These are phyloP conservation scores for Myopa testacea DNA, from an alignment of 2,888 invertebrate genomes.

Conservation along the genomic window DNA sequence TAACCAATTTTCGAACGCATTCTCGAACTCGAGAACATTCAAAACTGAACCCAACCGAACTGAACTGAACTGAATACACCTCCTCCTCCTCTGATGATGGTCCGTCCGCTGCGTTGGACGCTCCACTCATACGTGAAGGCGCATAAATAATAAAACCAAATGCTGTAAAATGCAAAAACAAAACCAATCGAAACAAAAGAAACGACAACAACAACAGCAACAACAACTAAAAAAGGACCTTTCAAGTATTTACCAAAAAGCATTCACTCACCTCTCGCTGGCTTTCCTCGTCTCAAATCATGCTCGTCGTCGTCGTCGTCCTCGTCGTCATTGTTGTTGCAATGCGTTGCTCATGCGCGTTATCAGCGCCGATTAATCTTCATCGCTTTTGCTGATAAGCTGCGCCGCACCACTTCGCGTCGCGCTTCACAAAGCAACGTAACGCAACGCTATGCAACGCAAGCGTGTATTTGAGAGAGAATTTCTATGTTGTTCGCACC, in stretches of 20 bases:
- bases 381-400: conserved; percentile 61
- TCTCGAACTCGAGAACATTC: background rate
- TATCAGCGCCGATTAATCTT: conserved; percentile 64
- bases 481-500: background rate
- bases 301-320: background rate
- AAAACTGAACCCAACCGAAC: background rate
- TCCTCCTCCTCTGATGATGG: background rate
- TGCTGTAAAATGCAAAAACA: conserved; percentile 3
- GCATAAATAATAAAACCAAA: conserved; percentile 24
- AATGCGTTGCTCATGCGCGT: conserved; percentile 51
- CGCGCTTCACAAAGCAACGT: conserved; percentile 22
- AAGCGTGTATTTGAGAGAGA: background rate
- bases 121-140: conserved; percentile 6
- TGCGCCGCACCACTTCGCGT: conserved; percentile 15
- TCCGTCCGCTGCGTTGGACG: conserved; percentile 5
- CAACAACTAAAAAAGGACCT: conserved; percentile 3
- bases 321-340: too few species aligned
- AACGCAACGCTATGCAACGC: conserved; percentile 1
- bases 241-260: conserved; percentile 30
- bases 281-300: conserved; percentile 19
- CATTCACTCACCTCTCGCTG: conserved; percentile 14
- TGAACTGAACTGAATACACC: background rate
- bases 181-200: background rate
- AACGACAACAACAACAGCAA: conserved; percentile 5
- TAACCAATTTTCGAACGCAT: conserved; percentile 16